Base-by-base conservation (phyloP, 2,888 invertebrate species). In the Cheilosia scutellata region DNA sequence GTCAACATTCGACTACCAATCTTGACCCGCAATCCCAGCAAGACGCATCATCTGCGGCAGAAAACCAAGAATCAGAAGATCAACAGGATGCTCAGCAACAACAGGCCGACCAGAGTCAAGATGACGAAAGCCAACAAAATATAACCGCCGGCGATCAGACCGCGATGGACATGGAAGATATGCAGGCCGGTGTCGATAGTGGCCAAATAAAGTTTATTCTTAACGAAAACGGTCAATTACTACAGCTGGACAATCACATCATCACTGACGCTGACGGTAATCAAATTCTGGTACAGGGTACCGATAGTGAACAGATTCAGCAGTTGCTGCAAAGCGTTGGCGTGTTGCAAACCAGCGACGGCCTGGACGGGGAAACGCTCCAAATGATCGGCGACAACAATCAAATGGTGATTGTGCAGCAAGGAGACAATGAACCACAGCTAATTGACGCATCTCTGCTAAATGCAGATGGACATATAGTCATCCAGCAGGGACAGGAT, bases 361-460 rank as follows among this genome's bases (percentile, higher is more conserved):
- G 92, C 11, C 87, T 93, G 0, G 92, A 92, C 68, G 93, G 92
- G 44, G 93, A 93, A 88, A 92, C 92, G 5, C 88, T 93, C 2
- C 93, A 93, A 89, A 93, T 93, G 92, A 92, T 93, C 89, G 92
- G 92, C 47, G 93, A 93, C 51, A 92, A 91, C 86, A 92, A 90
- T 82, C 93, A 93, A 88, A 93, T 93, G 90, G 92, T 93, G 4
- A 91, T 93, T 27, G 93, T 93, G 16, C 92, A 92, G 82, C 92
- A 92, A 44, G 92, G 92, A 74, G 92, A 92, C 88, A 92, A 92
- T 88, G 93, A 93, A 82, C 91, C 92, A 16, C 93, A 93, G 87
- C 87, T 93, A 4, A 93, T 93, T 51, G 93, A 93, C 88, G 93
- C 93, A 16, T 93, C 93, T 11, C 88, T 93, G 37, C 87, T 93